Evolutionary conservation across 1,140 invertebrate genomes (phyloP), one percentile per base, ranked within the genome.

Genomic region (Drosophila chauvacae): DNA sequence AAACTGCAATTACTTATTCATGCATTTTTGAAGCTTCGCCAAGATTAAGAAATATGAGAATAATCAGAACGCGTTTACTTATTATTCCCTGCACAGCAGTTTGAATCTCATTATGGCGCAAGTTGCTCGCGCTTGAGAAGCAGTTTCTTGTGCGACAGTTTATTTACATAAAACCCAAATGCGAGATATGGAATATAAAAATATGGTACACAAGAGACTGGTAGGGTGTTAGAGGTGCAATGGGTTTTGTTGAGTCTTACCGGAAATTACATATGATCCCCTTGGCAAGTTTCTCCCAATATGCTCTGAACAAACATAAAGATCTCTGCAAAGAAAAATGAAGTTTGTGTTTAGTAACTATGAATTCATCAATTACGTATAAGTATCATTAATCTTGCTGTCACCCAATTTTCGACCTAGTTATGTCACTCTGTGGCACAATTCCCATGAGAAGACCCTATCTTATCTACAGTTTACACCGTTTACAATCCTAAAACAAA

Each of bases 121-220:
- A 42, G n/a, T 41, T 14, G 6, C 14, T n/a, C 6, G 14, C 16
- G 14, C 16, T 26, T 55, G 18, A 76, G 71, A 62, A 65, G 59
- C 81, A 62, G 63, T 57, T 62, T 39, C 77, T 71, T 75, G 57
- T 39, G 20, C 37, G 55, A 37, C 47, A 60, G 33, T 61, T 50
- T 76, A 87, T 87, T 82, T 72, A 51, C 62, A 86, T 78, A 48
- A 44, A 62, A 63, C 50, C 30, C 53, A 35, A 56, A 56, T 50
- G 30, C 5, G 14, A 28, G 11, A 68, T 53, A 60, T 37, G 23
- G 16, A 44, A 63, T 48, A 42, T 55, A 41, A 59, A 37, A 30
- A 30, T 18, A 50, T 50, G 26, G 16, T 10, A 1, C 4, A 3
- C 14, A 7, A 28, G 18, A n/a, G 5, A 6, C 26, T 16, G 26